Evolutionary conservation across 2,113 vertebrate genomes (phyloP).

Genomic region (Hemiscyllium ocellatum): DNA sequence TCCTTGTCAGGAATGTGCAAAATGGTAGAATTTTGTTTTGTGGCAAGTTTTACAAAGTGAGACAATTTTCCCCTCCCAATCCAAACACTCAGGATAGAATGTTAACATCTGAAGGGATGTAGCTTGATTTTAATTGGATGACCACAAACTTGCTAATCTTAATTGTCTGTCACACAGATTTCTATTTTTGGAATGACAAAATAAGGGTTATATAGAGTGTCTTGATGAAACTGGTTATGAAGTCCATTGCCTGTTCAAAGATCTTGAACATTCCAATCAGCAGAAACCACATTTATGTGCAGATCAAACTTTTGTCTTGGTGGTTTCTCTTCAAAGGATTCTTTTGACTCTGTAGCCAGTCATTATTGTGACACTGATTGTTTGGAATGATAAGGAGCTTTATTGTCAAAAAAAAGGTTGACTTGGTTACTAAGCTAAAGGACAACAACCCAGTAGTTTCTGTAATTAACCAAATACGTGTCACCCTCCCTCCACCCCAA

Average conservation of each 20-base stretch:
- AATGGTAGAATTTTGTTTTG: not conserved
- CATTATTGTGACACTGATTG: slow-evolving; percentile 20
- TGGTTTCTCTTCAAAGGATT: not conserved
- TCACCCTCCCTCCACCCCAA: not conserved
- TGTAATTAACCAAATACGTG: not conserved
- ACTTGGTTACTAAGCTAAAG: slow-evolving; percentile 11
- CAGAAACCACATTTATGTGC: not conserved
- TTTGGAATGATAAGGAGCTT: slow-evolving; percentile 4
- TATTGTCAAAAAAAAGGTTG: slow-evolving; percentile 15
- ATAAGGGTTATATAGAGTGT: not conserved
- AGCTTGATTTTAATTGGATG: slow-evolving; percentile 11
- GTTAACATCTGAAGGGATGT: not conserved
- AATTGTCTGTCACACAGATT: not conserved
- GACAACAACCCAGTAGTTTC: not conserved
- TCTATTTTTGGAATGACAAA: not conserved
- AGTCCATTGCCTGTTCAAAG: not conserved
- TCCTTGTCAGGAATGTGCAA: not conserved
- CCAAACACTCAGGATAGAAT: not conserved
- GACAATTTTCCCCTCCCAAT: not conserved
- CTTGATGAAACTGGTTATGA: not conserved
- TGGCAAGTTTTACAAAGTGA: not conserved
- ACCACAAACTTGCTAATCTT: not conserved
- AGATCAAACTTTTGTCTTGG: not conserved
- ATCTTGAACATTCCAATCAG: not conserved
- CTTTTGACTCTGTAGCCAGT: not conserved